These are phyloP conservation scores for Botia kubotai DNA, from an alignment of 2,797 vertebrate genomes.

Conservation along the genomic window DNA sequence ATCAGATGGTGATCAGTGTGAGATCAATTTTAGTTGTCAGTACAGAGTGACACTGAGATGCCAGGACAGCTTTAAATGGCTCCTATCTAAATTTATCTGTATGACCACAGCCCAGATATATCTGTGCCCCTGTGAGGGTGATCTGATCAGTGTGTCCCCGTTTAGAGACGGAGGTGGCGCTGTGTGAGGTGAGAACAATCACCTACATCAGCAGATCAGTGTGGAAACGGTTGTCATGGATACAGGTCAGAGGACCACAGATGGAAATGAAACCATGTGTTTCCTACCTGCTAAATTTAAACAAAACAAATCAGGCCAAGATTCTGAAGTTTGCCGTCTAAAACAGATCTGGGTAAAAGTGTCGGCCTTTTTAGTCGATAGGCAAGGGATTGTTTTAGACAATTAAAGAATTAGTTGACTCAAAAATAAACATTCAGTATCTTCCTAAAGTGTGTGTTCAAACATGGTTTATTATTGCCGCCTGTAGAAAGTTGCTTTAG, in stretches of 20 bases:
- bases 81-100: too few relatives aligned
- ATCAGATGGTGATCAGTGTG: background rate
- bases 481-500: too few relatives aligned
- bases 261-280: background rate
- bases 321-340: background rate
- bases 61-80: slow-evolving; percentile 22
- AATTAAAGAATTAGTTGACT: too few relatives aligned
- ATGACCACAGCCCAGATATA: too few relatives aligned
- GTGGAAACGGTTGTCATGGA: slow-evolving; percentile 6
- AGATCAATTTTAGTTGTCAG: slow-evolving; percentile 8
- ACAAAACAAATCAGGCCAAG: background rate
- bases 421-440: too few relatives aligned
- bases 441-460: too few relatives aligned
- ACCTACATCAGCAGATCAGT: background rate
- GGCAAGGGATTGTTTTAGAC: too few relatives aligned
- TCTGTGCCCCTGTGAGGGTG: background rate
- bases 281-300: background rate
- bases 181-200: slow-evolving; percentile 17
- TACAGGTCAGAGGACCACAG: background rate
- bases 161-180: background rate
- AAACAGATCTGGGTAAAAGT: background rate
- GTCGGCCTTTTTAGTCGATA: too few relatives aligned
- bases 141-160: slow-evolving; percentile 10
- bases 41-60: background rate
- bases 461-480: too few relatives aligned